Base-by-base conservation (phyloP, 35 echinoderm and acorn worm genomes). In the Hemicentrotus pulcherrimus region DNA sequence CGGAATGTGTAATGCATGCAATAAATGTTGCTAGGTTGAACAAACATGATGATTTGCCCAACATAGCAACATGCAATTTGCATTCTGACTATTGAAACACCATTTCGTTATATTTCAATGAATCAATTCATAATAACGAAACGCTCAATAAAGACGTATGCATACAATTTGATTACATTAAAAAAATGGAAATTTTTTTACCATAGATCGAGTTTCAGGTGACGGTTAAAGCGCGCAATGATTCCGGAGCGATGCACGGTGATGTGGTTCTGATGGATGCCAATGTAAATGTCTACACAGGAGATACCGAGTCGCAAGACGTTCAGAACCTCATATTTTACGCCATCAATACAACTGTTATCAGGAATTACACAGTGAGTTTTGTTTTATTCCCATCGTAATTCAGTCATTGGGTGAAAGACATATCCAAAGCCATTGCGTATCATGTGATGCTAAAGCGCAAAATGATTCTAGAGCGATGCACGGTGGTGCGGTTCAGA, bases 301-400 rank as follows among this genome's bases (percentile, higher is more conserved):
- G 91, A 13, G 91, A 32, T 48, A 93, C 91, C 2, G 46, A 93
- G 46, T 2, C 16, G 5, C 30, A 32, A 32, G 46, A 93, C 13
- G 19, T 31, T 50, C 30, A 47, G 48, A 48, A 47, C 12, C 48
- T 93, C 4, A 31, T 48, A 19, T 93, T 93, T 47, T 93, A 48
- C 31, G 91, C 91, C 30, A 93, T 47, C 46, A 93, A 93, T 58
- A 19, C 48, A 31, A 93, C 91, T 31, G 0, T 18, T 30, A 58
- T 93, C 30, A 93, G 46, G 46, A 93, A 93, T 93, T 93, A 93
- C 31, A 93, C 91, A 18, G 91, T 93, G 45, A 93, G 91, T 93
- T 13, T 10, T 55, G 50, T 55, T 55, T 55, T 15, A 55, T 55
- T 55, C 50, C 10, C 10, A 55, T 14, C 50, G 5, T 41, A 41